These are phyloP conservation scores for Neosilurus mollespiculum DNA, from an alignment of 2,797 vertebrate species.

Conservation along the genomic window DNA sequence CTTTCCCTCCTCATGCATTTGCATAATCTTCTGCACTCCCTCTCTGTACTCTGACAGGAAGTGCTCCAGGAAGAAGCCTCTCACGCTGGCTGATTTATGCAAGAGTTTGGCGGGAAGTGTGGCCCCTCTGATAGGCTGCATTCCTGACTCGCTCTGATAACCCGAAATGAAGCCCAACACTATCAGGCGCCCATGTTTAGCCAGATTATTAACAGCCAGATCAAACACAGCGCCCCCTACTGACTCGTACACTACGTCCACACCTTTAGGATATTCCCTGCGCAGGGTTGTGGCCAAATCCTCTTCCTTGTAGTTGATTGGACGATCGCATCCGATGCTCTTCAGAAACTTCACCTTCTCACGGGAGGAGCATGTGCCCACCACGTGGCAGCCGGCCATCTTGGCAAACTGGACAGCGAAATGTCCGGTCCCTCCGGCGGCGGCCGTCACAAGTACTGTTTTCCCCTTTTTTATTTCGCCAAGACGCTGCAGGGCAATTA, in stretches of 20 bases:
- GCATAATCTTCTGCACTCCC: constrained; percentile 79
- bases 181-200: constrained; percentile 82
- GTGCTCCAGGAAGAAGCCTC: constrained; percentile 88
- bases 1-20: constrained; percentile 76
- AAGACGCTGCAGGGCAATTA: constrained; percentile 83
- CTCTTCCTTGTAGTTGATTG: constrained; percentile 86
- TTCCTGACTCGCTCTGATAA: constrained; percentile 82
- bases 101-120: constrained; percentile 83
- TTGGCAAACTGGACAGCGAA: constrained; percentile 91
- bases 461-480: constrained; percentile 81
- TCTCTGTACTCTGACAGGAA: constrained; percentile 78
- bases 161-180: constrained; percentile 89
- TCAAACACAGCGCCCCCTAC: constrained; percentile 85
- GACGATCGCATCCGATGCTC: constrained; percentile 84
- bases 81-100: constrained; percentile 85
- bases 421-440: constrained; percentile 90
- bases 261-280: constrained; percentile 79
- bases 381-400: constrained; percentile 84
- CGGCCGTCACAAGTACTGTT: constrained; percentile 88
- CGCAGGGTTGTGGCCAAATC: constrained; percentile 74
- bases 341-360: constrained; percentile 87
- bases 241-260: constrained; percentile 88
- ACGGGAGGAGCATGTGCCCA: constrained; percentile 88
- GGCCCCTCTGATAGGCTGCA: constrained; percentile 72
- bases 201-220: constrained; percentile 79